These are phyloP conservation scores for Tympanoctomys barrerae DNA, from an alignment of 2,797 vertebrate species.

Conservation along the genomic window DNA sequence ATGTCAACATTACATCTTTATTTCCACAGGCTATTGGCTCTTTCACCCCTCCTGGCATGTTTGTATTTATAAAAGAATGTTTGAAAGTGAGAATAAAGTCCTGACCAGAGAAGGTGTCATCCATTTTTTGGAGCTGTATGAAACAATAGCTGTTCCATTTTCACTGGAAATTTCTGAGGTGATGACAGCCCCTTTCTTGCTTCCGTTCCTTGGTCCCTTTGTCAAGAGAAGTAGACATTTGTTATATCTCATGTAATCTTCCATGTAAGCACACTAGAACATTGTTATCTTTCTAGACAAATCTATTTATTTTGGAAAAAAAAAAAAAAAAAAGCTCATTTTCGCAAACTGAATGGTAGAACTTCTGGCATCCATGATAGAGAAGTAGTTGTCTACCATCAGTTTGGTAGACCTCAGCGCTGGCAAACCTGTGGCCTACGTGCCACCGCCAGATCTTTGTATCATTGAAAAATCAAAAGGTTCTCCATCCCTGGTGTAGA, in stretches of 20 bases:
- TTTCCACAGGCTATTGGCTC: slow-evolving; percentile 87
- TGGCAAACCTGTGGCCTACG: not conserved
- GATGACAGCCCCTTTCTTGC: not conserved
- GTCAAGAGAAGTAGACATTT: slow-evolving; percentile 68
- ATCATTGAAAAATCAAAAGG: not conserved
- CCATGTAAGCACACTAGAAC: not conserved
- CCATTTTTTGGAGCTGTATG: slow-evolving; percentile 94
- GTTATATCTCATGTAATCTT: not conserved
- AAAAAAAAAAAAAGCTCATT: not conserved
- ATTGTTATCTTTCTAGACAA: not conserved
- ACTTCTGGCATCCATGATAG: not conserved
- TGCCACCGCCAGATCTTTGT: not conserved
- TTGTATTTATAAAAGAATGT: slow-evolving; percentile 97
- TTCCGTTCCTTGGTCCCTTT: not conserved
- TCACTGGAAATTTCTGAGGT: slow-evolving; percentile 93
- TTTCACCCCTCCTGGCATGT: slow-evolving; percentile 95
- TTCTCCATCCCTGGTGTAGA: not conserved
- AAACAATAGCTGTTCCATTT: slow-evolving; percentile 88
- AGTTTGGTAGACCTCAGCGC: fast-evolving
- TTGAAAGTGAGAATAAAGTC: slow-evolving; percentile 97
- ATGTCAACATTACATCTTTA: not conserved
- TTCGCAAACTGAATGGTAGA: not conserved
- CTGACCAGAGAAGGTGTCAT: slow-evolving; percentile 94
- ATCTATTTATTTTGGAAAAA: not conserved
- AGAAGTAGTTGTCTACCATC: not conserved